Evolutionary conservation across 2,113 vertebrate species (phyloP).

Genomic region (Collichthys lucidus): DNA sequence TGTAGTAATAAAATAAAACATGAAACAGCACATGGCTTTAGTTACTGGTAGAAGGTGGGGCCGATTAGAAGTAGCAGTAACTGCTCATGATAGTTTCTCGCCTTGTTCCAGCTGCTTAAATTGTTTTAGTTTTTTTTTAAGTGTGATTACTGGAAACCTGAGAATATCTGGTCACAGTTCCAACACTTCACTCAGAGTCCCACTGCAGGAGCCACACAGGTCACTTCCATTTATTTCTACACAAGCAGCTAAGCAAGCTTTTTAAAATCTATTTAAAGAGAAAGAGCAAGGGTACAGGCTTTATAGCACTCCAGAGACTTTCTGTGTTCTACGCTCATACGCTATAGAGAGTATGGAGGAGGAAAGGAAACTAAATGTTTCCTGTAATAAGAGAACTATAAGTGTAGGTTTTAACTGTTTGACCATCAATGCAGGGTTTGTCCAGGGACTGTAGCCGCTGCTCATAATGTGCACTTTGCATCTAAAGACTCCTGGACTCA

Average conservation of each 20-base stretch:
- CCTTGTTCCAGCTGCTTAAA: no score
- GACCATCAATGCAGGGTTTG: background rate
- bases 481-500: constrained; percentile 17
- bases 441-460: background rate
- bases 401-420: background rate
- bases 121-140: no score
- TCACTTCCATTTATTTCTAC: constrained; percentile 24
- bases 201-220: constrained; percentile 14
- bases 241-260: background rate
- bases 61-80: no score
- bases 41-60: no score
- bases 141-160: background rate
- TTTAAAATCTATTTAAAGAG: constrained; percentile 23
- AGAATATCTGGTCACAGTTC: background rate
- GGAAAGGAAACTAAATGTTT: background rate
- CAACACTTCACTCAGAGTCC: background rate
- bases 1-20: no score
- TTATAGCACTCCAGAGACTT: constrained; percentile 7
- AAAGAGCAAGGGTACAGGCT: background rate
- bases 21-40: no score
- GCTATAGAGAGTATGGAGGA: background rate
- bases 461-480: constrained; percentile 9
- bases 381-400: background rate
- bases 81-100: no score
- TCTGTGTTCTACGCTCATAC: background rate